A percentile compares a stretch with the other conserved stretches of the same genome.
phyloP scores from a whole-genome alignment of 2,113 vertebrate genomes.

The Nipponia nippon region DNA sequence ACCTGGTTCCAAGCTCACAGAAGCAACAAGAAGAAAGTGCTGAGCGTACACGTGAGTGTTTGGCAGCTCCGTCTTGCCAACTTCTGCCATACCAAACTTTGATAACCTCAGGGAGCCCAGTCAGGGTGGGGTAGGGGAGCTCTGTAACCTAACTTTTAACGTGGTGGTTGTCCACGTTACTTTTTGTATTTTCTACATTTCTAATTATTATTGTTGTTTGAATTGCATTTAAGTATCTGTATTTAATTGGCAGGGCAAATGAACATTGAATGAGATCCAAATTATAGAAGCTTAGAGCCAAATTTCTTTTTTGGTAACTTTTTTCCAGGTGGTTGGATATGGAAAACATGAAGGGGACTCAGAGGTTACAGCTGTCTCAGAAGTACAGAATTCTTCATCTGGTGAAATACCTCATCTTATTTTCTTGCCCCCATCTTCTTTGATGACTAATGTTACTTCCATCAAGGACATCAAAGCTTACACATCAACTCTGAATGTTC shows the following conservation, averaged over 20 bases:
- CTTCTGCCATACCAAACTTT: not conserved
- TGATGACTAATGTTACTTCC: conserved; percentile 68
- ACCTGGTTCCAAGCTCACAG: conserved; percentile 87
- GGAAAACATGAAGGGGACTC: conserved; percentile 83
- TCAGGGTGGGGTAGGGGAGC: rapidly evolving
- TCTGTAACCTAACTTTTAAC: too few relatives aligned
- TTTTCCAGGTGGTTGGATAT: conserved; percentile 88
- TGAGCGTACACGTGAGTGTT: conserved; percentile 90
- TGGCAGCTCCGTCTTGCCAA: not conserved
- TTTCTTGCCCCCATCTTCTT: conserved; percentile 78
- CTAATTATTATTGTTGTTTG: too few relatives aligned
- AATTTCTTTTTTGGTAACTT: not conserved
- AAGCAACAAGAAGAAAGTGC: conserved; percentile 76
- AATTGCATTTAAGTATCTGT: not conserved
- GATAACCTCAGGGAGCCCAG: not conserved
- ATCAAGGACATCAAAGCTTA: conserved; percentile 90
- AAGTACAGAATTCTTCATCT: conserved; percentile 66
- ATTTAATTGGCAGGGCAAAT: not conserved
- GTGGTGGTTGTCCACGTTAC: not conserved
- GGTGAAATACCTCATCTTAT: conserved; percentile 83
- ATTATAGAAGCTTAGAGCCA: not conserved
- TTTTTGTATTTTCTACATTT: not conserved
- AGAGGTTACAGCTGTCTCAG: conserved; percentile 23
- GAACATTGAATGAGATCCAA: not conserved
- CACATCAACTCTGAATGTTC: conserved; percentile 84